A percentile compares a stretch with the other conserved stretches of the same genome.
These are phyloP conservation scores for Orbicella faveolata DNA, from an alignment of 64 coral and sea anemone species.

Conservation along the genomic window DNA sequence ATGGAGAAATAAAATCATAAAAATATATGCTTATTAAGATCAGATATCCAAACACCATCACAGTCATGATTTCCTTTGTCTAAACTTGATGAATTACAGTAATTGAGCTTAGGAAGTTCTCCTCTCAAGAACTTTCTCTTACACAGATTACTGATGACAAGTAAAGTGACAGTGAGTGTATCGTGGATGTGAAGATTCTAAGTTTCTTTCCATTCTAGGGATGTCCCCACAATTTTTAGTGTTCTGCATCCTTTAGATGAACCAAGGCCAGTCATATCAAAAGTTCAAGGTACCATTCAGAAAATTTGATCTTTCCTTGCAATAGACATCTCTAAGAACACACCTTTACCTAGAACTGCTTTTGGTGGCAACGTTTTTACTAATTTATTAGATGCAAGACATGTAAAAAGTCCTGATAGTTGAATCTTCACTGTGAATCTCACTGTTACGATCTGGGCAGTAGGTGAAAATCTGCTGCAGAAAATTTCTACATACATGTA, in stretches of 20 bases:
- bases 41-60: no score
- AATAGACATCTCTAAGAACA: no score
- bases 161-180: no score
- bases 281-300: constrained; percentile 51
- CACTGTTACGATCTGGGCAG: no score
- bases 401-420: no score
- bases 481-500: no score
- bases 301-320: not conserved
- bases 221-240: constrained; percentile 88
- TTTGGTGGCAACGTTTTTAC: not conserved
- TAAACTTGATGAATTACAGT: no score
- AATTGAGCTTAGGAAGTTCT: not conserved
- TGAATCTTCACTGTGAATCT: no score
- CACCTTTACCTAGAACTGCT: not conserved
- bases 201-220: constrained; percentile 22
- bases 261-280: constrained; percentile 85
- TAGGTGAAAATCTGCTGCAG: no score
- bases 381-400: not conserved
- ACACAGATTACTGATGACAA: not conserved
- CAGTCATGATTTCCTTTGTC: no score
- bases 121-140: not conserved
- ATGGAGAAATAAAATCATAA: no score
- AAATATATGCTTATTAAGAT: no score
- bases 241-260: constrained; percentile 92
- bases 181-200: not conserved